Conservation (phyloP, 2,113 vertebrate species). For the Micromys minutus region DNA sequence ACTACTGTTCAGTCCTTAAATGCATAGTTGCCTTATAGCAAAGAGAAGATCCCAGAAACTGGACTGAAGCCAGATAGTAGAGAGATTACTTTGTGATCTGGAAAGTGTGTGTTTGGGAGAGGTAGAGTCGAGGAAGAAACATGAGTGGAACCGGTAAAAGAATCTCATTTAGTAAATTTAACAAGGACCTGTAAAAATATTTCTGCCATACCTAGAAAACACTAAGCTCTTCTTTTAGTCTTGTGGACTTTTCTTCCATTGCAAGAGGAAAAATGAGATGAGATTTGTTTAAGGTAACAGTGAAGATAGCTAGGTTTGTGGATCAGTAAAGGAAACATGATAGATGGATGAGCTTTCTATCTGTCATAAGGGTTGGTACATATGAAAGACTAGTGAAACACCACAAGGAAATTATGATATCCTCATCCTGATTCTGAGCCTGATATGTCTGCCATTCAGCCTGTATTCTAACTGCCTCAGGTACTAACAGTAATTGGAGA, state of each 20-base stretch:
- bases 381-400: not conserved
- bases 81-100: not conserved
- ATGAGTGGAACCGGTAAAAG: not conserved
- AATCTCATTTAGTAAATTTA: not conserved
- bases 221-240: not conserved
- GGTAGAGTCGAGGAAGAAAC: not conserved
- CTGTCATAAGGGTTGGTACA: not conserved
- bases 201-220: not conserved
- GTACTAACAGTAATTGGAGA: not conserved
- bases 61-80: not conserved
- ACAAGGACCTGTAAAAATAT: not conserved
- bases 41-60: not conserved
- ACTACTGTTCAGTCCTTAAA: not conserved
- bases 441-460: not conserved
- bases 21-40: not conserved
- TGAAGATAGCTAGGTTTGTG: not conserved
- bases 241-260: not conserved
- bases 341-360: not conserved
- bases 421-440: not conserved
- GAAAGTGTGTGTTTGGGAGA: not conserved
- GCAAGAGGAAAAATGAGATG: slow-evolving; percentile 3
- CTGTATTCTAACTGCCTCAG: not conserved
- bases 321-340: slow-evolving; percentile 2
- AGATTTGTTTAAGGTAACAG: not conserved
- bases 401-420: not conserved